Evolutionary conservation across 2,888 invertebrate species (phyloP).

Genomic region (Ethmia dodecea): DNA sequence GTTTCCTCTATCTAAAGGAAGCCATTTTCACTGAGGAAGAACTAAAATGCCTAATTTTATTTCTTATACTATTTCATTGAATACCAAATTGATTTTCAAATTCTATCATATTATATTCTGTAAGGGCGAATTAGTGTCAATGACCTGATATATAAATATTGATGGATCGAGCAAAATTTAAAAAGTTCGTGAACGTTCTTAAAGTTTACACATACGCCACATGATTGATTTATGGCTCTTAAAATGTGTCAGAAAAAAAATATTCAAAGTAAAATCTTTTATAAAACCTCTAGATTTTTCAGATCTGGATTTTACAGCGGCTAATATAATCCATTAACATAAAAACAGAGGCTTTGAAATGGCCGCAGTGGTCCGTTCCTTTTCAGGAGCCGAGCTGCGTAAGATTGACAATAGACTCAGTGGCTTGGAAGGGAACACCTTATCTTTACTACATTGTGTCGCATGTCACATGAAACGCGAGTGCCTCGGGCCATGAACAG

Average conservation of each 20-base stretch:
- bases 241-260: no score
- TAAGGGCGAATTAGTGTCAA: no score
- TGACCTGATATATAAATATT: no score
- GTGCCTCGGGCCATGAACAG: slow-evolving; percentile 56
- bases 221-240: no score
- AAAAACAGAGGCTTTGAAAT: slow-evolving; percentile 37
- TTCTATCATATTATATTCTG: no score
- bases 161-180: no score
- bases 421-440: slow-evolving; percentile 70
- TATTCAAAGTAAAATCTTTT: no score
- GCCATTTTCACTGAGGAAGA: slow-evolving; percentile 73
- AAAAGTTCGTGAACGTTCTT: no score
- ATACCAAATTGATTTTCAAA: no score
- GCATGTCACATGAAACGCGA: slow-evolving; percentile 67
- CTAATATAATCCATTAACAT: slow-evolving; percentile 14
- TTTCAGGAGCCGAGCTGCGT: slow-evolving; percentile 59
- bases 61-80: no score
- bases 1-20: slow-evolving; percentile 76
- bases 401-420: slow-evolving; percentile 69
- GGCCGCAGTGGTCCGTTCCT: slow-evolving; percentile 39
- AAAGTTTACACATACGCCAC: no score
- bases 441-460: slow-evolving; percentile 72
- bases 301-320: slow-evolving; percentile 4
- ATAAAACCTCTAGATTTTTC: no score
- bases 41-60: slow-evolving; percentile 72